phyloP scores from a whole-genome alignment of 1,140 invertebrate species.

The Saccostrea glomerata region DNA sequence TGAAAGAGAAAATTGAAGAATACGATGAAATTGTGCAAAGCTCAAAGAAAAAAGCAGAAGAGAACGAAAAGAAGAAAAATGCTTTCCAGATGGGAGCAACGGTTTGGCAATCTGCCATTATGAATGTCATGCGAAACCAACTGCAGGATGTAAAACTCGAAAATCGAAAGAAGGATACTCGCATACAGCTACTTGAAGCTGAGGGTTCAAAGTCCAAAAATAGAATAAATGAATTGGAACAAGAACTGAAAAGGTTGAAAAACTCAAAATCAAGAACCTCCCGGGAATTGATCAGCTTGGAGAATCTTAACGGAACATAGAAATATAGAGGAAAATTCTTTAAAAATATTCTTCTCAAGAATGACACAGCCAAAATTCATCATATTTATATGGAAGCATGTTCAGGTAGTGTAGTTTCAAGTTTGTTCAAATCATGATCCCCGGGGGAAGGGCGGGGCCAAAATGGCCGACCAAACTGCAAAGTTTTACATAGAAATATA shows the following conservation, averaged over 20 bases:
- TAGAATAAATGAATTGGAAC: conserved; percentile 48
- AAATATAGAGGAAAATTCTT: too few relatives aligned
- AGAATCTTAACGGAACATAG: conserved; percentile 24
- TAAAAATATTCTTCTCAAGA: too few relatives aligned
- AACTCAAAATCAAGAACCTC: conserved; percentile 41
- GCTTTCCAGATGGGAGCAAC: conserved; percentile 53
- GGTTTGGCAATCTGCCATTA: conserved; percentile 64
- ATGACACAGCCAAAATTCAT: too few relatives aligned
- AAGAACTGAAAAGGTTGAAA: conserved; percentile 39
- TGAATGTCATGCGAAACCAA: conserved; percentile 66
- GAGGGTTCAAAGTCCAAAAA: conserved; percentile 49
- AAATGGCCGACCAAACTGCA: too few relatives aligned
- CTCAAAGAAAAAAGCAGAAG: conserved; percentile 52
- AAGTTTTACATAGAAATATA: too few relatives aligned
- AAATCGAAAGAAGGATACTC: conserved; percentile 57
- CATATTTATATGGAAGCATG: too few relatives aligned
- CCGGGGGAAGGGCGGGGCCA: too few relatives aligned
- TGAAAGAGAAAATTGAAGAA: conserved; percentile 54
- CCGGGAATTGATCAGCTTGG: conserved; percentile 13
- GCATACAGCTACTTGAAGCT: conserved; percentile 53
- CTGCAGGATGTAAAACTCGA: conserved; percentile 60
- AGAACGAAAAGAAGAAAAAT: conserved; percentile 45
- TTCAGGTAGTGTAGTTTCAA: too few relatives aligned
- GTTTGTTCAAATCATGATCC: too few relatives aligned
- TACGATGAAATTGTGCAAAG: conserved; percentile 44